A percentile compares a stretch with the other conserved stretches of the same genome.
These are phyloP conservation scores for Notocelia uddmanniana DNA, from an alignment of 2,888 invertebrate species.

Conservation along the genomic window DNA sequence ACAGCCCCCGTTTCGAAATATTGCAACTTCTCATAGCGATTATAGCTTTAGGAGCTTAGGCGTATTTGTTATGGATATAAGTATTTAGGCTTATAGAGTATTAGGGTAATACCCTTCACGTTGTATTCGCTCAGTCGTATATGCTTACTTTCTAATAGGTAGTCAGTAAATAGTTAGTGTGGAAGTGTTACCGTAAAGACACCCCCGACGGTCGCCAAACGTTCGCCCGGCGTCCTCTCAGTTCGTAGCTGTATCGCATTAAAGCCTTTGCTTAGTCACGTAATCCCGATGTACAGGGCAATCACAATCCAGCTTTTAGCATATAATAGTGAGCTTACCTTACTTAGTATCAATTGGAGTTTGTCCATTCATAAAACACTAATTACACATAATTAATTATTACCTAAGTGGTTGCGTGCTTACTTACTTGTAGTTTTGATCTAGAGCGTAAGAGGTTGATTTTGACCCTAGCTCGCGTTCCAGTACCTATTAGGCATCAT, in stretches of 20 bases:
- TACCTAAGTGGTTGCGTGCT: not conserved
- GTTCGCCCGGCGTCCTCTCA: conserved; percentile 13
- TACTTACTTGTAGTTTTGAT: not conserved
- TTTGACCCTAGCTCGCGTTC: not conserved
- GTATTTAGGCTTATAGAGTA: too few species aligned
- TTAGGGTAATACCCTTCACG: too few species aligned
- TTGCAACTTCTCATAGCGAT: conserved; percentile 10
- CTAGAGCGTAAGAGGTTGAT: not conserved
- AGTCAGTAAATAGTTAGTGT: conserved; percentile 3
- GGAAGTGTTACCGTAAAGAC: conserved; percentile 6
- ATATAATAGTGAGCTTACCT: not conserved
- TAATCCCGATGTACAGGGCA: conserved; percentile 2
- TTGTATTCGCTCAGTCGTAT: too few species aligned
- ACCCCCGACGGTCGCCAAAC: conserved; percentile 2
- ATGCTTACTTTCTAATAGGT: not conserved
- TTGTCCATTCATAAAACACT: too few species aligned
- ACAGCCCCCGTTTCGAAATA: conserved; percentile 17
- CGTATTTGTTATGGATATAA: not conserved
- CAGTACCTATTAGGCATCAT: too few species aligned
- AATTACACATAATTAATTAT: not conserved
- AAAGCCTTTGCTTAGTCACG: conserved; percentile 30
- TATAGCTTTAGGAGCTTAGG: conserved; percentile 23
- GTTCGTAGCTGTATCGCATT: conserved; percentile 1
- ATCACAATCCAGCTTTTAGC: conserved; percentile 10
- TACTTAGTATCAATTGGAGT: not conserved